Base-by-base conservation (phyloP, 2,797 vertebrate species). In the Lepilemur ruficaudatus region DNA sequence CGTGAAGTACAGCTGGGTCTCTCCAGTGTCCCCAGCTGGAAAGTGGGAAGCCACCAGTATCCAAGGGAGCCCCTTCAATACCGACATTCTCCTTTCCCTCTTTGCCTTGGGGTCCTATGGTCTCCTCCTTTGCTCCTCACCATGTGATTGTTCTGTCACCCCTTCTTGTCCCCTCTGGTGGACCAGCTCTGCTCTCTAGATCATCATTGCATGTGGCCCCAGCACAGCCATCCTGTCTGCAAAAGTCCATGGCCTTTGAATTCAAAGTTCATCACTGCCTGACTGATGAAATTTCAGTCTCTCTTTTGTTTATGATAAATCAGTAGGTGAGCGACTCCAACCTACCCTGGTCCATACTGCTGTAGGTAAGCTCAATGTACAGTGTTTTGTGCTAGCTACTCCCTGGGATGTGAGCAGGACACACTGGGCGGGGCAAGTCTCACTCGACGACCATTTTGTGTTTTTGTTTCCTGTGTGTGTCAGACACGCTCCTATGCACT, bases 121-220 rank as follows among this genome's bases (percentile, higher is more conserved):
- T 30, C 5, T 52, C 5, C 46, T 28, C 35, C 7, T 52, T 17
- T 25, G 25, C 43, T 35, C 70, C 32, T 57, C 20, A 8, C 10
- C 43, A 28, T 7, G 7, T 59, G 12, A 7, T 25, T 17, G 23
- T 3, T 10, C 14, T 6, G 0, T 35, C 12, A 3, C 1, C 14
- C n/a, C 17, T 18, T 46, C 35, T 84, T 4, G 7, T n/a, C 14
- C 63, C 7, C 70, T 55, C 30, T 46, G 17, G 18, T n/a, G 7
- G 30, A 59, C 10, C 59, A 20, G 10, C 28, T 83, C 20, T 65
- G 15, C 7, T 32, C 6, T 43, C 18, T 59, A 23, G 15, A 18
- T 73, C 32, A 63, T 55, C 18, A 46, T 14, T 22, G 12, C 0
- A 9, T 67, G 15, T n/a, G 22, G 20, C 20, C 35, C 7, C 70